Evolutionary conservation across 2,888 invertebrate genomes (phyloP).

Genomic region (Drosophila tripunctata): DNA sequence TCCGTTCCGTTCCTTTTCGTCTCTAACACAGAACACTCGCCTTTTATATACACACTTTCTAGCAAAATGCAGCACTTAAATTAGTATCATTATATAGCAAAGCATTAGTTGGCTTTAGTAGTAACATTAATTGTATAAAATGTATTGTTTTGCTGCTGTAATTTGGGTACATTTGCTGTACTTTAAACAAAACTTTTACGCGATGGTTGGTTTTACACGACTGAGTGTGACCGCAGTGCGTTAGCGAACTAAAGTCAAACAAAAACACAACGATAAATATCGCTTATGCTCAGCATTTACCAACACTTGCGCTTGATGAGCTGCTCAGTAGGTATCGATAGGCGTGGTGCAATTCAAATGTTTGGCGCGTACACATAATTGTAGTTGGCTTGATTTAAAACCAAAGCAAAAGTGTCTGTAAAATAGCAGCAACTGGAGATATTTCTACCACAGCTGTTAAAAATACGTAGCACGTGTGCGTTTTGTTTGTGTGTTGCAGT

Average conservation of each 20-base stretch:
- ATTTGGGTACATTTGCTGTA: conserved; percentile 45
- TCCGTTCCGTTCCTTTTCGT: conserved; percentile 62
- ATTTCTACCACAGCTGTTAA: conserved; percentile 41
- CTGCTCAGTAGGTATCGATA: conserved; percentile 13
- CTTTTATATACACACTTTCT: background rate
- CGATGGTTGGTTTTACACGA: conserved; percentile 35
- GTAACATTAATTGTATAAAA: conserved; percentile 17
- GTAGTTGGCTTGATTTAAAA: conserved; percentile 10
- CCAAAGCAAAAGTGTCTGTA: conserved; percentile 36
- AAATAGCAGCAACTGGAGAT: conserved; percentile 27
- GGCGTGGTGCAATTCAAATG: background rate
- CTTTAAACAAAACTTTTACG: conserved; percentile 39
- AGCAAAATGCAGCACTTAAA: background rate
- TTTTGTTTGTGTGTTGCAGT: conserved; percentile 57
- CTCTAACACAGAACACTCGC: conserved; percentile 28
- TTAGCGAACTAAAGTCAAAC: background rate
- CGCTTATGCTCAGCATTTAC: background rate
- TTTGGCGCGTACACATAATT: conserved; percentile 14
- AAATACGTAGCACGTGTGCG: conserved; percentile 53
- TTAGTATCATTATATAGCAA: conserved; percentile 9
- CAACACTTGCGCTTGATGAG: conserved; percentile 2
- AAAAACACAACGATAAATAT: background rate
- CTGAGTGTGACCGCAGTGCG: conserved; percentile 18
- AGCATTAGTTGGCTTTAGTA: conserved; percentile 17
- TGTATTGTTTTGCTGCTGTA: conserved; percentile 22